These are phyloP conservation scores for Scaptomyza hsui DNA, from an alignment of 1,140 invertebrate species.

Conservation along the genomic window DNA sequence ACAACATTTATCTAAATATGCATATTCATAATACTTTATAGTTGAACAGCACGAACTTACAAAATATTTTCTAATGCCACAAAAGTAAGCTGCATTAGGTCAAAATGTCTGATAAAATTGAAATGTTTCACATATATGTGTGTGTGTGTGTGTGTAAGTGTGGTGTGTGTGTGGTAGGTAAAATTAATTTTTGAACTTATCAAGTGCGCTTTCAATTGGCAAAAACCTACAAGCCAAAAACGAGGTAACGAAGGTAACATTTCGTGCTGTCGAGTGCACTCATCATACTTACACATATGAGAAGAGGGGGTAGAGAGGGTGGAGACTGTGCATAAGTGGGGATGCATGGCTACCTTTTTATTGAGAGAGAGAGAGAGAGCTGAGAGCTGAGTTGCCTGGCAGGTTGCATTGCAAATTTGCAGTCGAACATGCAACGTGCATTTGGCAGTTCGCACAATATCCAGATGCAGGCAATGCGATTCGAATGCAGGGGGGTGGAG, in stretches of 20 bases:
- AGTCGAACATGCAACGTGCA: constrained; percentile 76
- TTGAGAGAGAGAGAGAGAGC: constrained; percentile 35
- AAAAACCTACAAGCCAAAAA: neutral
- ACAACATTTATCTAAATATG: neutral
- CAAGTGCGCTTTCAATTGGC: constrained; percentile 38
- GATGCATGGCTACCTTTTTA: constrained; percentile 54
- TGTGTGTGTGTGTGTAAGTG: constrained; percentile 21
- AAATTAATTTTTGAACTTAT: constrained; percentile 60
- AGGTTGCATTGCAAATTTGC: constrained; percentile 76
- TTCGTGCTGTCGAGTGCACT: constrained; percentile 76
- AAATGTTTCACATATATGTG: constrained; percentile 42
- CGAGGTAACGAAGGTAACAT: constrained; percentile 56
- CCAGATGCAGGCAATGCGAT: constrained; percentile 16
- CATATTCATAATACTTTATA: too few relatives aligned
- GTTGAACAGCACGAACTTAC: neutral
- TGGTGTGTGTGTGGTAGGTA: constrained; percentile 16
- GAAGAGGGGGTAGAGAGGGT: constrained; percentile 26
- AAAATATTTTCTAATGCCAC: neutral
- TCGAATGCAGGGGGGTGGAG: neutral
- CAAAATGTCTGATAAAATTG: constrained; percentile 46
- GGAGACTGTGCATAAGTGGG: neutral
- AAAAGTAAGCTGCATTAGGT: constrained; percentile 42
- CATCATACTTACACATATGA: constrained; percentile 71
- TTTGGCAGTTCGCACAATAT: constrained; percentile 77
- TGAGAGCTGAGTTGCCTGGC: constrained; percentile 48